Evolutionary conservation across 2,888 invertebrate species (phyloP), one percentile per base, ranked within the genome.

Genomic region (Leptopilina syphax): DNA sequence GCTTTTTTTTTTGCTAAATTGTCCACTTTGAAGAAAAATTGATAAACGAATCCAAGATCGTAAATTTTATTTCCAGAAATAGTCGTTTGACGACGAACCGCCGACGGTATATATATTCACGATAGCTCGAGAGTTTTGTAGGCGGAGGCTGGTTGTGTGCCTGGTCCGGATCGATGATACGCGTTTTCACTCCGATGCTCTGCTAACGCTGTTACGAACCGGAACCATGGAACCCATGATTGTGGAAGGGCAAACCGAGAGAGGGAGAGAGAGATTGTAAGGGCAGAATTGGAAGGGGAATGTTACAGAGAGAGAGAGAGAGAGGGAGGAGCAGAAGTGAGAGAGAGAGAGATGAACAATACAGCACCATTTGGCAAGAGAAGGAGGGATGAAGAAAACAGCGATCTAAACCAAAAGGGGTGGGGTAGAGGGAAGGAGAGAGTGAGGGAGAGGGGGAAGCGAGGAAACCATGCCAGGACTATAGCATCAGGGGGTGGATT

Each of bases 91-190:
- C 27, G 65, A 63, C 63, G 12, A 77, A 63, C 63, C 65, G 47
- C 41, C 44, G 44, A 65, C 63, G 47, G 77, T 65, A 18, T 47
- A 50, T 50, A 50, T 50, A 47, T 50, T 44, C 60, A 77, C 70
- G 70, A 78, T 79, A 80, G 81, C 47, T 65, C 81, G 66, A 77
- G 83, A 44, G 44, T 44, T 84, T 82, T 81, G 86, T 84, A 85
- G 85, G 85, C 84, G 83, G 82, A 84, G 84, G 84, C 84, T 85
- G 50, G 50, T 50, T 34, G 83, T 81, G 79, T 73, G 73, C 27
- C 78, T 77, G 80, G 81, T 80, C 77, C 80, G 86, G 88, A 87
- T 88, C 88, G 88, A 88, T 88, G 88, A 86, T 86, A 82, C 65
- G 73, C 73, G 73, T 73, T 73, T 77, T 78, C 86, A 82, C 84